A percentile compares a stretch with the other conserved stretches of the same genome.
phyloP scores from a whole-genome alignment of 2,113 vertebrate species.

The Phrynosoma blainvillii region DNA sequence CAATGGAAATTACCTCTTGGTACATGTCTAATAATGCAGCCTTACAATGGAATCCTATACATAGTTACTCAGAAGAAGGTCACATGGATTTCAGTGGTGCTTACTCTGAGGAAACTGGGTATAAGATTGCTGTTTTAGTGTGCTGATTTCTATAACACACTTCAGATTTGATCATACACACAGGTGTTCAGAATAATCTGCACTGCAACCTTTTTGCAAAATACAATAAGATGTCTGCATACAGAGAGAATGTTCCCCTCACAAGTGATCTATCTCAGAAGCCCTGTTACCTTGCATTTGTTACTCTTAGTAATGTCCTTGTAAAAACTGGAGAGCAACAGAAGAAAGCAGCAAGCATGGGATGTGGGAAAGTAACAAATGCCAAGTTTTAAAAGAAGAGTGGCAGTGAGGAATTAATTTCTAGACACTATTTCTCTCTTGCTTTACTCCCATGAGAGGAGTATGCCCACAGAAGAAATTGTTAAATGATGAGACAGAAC shows the following conservation, averaged over 20 bases:
- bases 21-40: not conserved
- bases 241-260: slow-evolving; percentile 33
- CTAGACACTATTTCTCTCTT: not conserved
- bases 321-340: slow-evolving; percentile 47
- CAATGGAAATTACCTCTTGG: not conserved
- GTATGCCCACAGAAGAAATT: too few relatives aligned
- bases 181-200: slow-evolving; percentile 67
- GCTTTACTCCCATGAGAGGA: not conserved
- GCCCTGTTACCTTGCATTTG: slow-evolving; percentile 23
- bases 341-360: slow-evolving; percentile 31
- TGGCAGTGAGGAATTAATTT: slow-evolving; percentile 14
- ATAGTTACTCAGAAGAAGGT: not conserved
- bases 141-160: slow-evolving; percentile 43
- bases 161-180: slow-evolving; percentile 41
- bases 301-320: slow-evolving; percentile 19
- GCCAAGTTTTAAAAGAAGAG: slow-evolving; percentile 13
- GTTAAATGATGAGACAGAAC: too few relatives aligned
- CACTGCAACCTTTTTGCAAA: slow-evolving; percentile 65
- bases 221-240: slow-evolving; percentile 33
- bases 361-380: too few relatives aligned
- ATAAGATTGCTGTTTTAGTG: not conserved
- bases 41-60: too few relatives aligned
- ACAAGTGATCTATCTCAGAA: slow-evolving; percentile 47
- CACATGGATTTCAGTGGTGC: not conserved
- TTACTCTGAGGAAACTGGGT: not conserved